Conservation (phyloP, 2,888 invertebrate genomes). For the Pedicia rivosa region DNA sequence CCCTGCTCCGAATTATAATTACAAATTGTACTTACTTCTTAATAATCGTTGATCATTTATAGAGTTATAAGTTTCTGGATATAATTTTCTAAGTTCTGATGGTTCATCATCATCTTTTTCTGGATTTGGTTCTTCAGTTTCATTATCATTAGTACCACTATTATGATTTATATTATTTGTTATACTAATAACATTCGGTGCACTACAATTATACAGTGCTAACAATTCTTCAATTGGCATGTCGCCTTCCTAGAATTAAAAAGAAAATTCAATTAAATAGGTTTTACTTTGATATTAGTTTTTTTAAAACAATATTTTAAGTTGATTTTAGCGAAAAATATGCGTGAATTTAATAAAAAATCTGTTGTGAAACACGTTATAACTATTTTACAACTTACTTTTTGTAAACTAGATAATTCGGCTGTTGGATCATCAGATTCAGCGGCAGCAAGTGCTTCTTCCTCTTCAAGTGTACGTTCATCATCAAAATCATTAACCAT, state of each 20-base stretch:
- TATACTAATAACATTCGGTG: slow-evolving; percentile 27
- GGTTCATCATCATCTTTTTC: slow-evolving; percentile 20
- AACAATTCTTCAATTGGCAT: slow-evolving; percentile 90
- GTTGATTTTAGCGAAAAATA: neutral
- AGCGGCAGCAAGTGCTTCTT: slow-evolving; percentile 84
- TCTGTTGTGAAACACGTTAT: too few relatives aligned
- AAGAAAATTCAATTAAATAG: slow-evolving; percentile 17
- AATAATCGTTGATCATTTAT: slow-evolving; percentile 34
- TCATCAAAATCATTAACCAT: slow-evolving; percentile 96
- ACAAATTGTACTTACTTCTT: slow-evolving; percentile 29
- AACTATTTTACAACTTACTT: slow-evolving; percentile 45
- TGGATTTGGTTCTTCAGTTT: slow-evolving; percentile 21
- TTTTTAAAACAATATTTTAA: neutral
- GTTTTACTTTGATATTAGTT: neutral
- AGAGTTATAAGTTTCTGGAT: slow-evolving; percentile 27
- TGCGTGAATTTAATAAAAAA: too few relatives aligned
- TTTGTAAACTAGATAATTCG: slow-evolving; percentile 76
- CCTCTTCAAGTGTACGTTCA: slow-evolving; percentile 91
- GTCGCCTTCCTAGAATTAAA: slow-evolving; percentile 55
- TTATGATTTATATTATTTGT: slow-evolving; percentile 7
- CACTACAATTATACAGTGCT: slow-evolving; percentile 65
- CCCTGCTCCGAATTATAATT: neutral
- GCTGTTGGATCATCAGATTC: slow-evolving; percentile 72
- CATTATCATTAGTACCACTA: neutral
- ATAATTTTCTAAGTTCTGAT: slow-evolving; percentile 38